phyloP scores from a whole-genome alignment of 2,888 invertebrate genomes.

The Gymnosoma rotundatum region DNA sequence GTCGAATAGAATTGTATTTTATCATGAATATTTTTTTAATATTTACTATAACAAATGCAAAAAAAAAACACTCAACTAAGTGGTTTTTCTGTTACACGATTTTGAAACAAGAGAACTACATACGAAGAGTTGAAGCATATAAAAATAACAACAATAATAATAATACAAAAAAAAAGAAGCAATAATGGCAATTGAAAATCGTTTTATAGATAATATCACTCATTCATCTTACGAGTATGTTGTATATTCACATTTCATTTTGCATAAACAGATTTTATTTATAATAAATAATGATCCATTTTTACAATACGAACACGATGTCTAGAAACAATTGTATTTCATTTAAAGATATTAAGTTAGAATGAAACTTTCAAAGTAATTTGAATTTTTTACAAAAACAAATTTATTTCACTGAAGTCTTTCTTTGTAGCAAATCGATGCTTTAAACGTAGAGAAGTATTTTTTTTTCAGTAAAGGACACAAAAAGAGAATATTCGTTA shows the following conservation, averaged over 20 bases:
- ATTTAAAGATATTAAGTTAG: no score
- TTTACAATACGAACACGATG: neutral
- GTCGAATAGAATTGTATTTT: neutral
- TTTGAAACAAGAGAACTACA: neutral
- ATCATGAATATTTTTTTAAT: slow-evolving; percentile 61
- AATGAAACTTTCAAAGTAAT: no score
- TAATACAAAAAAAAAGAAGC: neutral
- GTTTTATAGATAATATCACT: slow-evolving; percentile 61
- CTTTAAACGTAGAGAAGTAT: no score
- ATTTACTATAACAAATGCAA: slow-evolving; percentile 50
- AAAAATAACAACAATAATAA: slow-evolving; percentile 23
- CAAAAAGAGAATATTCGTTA: no score
- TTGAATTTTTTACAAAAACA: no score
- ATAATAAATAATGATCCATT: slow-evolving; percentile 35
- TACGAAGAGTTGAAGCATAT: neutral
- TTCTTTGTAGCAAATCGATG: no score
- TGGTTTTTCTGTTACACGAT: slow-evolving; percentile 8
- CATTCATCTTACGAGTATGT: slow-evolving; percentile 7
- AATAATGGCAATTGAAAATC: slow-evolving; percentile 60
- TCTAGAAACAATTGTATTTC: no score
- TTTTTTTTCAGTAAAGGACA: no score
- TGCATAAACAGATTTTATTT: slow-evolving; percentile 35
- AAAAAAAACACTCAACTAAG: slow-evolving; percentile 2
- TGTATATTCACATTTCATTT: slow-evolving; percentile 14
- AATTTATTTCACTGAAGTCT: no score